Conservation (phyloP, 2,797 vertebrate genomes). For the Argya squamiceps region DNA sequence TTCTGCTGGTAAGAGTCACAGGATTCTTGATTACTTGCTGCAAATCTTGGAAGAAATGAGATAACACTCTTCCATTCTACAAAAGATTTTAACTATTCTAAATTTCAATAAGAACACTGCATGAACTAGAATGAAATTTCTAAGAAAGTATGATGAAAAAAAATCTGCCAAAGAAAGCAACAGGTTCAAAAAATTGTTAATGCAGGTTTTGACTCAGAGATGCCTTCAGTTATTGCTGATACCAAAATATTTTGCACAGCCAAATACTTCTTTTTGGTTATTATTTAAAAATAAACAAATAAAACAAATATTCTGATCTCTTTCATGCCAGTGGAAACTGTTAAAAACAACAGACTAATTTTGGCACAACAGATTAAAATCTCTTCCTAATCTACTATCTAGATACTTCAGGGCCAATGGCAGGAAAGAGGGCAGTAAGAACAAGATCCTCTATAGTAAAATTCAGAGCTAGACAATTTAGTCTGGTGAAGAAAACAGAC, state of each 20-base stretch:
- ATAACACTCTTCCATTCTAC: neutral
- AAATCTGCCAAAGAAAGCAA: neutral
- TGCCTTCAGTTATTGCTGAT: neutral
- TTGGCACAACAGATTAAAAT: neutral
- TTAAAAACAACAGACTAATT: neutral
- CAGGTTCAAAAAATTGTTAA: slow-evolving; percentile 23
- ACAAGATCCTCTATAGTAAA: neutral
- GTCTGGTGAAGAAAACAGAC: neutral
- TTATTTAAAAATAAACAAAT: neutral
- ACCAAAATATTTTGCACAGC: slow-evolving; percentile 20
- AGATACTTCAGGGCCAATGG: neutral
- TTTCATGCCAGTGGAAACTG: neutral
- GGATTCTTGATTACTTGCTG: slow-evolving; percentile 15
- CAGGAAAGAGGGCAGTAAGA: neutral
- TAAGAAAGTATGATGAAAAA: slow-evolving; percentile 7
- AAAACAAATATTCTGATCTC: neutral
- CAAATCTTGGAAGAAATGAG: slow-evolving; percentile 27
- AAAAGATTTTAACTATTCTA: slow-evolving; percentile 17
- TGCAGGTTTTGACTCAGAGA: slow-evolving; percentile 32
- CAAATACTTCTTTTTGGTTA: neutral
- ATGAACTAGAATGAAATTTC: slow-evolving; percentile 32
- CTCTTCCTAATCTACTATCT: neutral
- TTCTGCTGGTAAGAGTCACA: slow-evolving; percentile 9
- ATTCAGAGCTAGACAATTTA: neutral
- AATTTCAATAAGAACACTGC: slow-evolving; percentile 30